These are phyloP conservation scores for Sebastes iracundus DNA, from an alignment of 2,797 vertebrate species.

Conservation along the genomic window DNA sequence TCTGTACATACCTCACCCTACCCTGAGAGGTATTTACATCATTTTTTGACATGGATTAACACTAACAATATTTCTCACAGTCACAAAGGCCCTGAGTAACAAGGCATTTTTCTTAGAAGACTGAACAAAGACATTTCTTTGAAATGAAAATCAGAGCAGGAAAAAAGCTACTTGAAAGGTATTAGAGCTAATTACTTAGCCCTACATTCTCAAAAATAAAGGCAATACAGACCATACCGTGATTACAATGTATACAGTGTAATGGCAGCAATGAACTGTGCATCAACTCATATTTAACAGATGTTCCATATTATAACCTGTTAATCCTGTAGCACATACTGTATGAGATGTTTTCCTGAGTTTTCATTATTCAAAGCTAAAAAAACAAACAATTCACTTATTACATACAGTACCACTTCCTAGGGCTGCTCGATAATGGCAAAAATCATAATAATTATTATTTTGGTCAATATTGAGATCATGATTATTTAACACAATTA, in stretches of 20 bases:
- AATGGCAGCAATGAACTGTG: background rate
- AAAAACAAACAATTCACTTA: background rate
- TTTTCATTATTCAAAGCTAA: slow-evolving; percentile 1
- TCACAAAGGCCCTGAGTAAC: slow-evolving; percentile 8
- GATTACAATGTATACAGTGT: background rate
- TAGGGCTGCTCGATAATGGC: too few species aligned
- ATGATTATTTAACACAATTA: too few species aligned
- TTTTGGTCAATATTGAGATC: too few species aligned
- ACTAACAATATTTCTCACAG: slow-evolving; percentile 34
- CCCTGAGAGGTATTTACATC: slow-evolving; percentile 19
- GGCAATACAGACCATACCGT: background rate
- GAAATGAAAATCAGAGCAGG: slow-evolving; percentile 37
- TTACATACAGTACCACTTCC: background rate
- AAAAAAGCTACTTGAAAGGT: background rate
- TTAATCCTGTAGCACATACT: slow-evolving; percentile 3
- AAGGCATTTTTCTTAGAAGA: background rate
- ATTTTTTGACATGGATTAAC: slow-evolving; percentile 27
- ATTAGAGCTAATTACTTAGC: slow-evolving; percentile 9
- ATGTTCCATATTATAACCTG: background rate
- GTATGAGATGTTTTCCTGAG: background rate
- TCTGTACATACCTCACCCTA: background rate
- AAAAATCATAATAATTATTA: too few species aligned
- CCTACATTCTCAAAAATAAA: background rate
- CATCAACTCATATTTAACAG: background rate
- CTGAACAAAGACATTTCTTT: slow-evolving; percentile 28